A percentile compares a stretch with the other conserved stretches of the same genome.
Conservation (phyloP, 1,140 invertebrate species). For the Drosophila yakuba region DNA sequence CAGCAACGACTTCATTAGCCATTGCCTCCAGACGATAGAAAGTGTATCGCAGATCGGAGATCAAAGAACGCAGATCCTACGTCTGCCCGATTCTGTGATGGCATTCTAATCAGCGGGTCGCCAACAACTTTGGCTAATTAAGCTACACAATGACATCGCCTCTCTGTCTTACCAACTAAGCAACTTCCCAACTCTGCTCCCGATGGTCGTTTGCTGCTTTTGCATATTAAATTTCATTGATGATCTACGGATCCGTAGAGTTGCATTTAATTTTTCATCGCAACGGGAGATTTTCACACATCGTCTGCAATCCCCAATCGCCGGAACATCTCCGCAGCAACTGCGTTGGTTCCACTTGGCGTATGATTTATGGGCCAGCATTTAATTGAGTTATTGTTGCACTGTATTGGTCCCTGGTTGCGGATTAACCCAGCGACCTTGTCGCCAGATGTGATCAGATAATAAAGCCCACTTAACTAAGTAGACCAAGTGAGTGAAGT, state of each 20-base stretch:
- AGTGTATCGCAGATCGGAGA: conserved; percentile 19
- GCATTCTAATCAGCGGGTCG: conserved; percentile 72
- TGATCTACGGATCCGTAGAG: conserved; percentile 76
- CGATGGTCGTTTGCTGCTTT: conserved; percentile 23
- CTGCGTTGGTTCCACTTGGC: conserved; percentile 51
- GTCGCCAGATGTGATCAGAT: conserved; percentile 51
- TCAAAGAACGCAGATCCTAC: conserved; percentile 4
- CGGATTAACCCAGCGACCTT: conserved; percentile 78
- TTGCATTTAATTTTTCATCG: conserved; percentile 83
- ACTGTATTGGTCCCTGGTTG: conserved; percentile 22
- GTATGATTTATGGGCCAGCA: conserved; percentile 72
- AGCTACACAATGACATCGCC: conserved; percentile 78
- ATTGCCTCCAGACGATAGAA: conserved; percentile 12
- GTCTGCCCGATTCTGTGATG: conserved; percentile 22
- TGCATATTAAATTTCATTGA: conserved; percentile 84
- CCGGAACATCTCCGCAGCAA: conserved; percentile 12
- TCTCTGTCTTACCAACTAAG: conserved; percentile 10
- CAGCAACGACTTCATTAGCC: conserved; percentile 70
- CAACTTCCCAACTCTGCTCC: conserved; percentile 11
- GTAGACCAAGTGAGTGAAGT: neutral
- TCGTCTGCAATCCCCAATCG: conserved; percentile 42
- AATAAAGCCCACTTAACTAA: conserved; percentile 5
- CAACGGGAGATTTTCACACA: conserved; percentile 82
- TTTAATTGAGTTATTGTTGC: conserved; percentile 81
- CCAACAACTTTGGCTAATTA: conserved; percentile 76